Conservation (phyloP, 2,113 vertebrate genomes). For the Myotis davidii region DNA sequence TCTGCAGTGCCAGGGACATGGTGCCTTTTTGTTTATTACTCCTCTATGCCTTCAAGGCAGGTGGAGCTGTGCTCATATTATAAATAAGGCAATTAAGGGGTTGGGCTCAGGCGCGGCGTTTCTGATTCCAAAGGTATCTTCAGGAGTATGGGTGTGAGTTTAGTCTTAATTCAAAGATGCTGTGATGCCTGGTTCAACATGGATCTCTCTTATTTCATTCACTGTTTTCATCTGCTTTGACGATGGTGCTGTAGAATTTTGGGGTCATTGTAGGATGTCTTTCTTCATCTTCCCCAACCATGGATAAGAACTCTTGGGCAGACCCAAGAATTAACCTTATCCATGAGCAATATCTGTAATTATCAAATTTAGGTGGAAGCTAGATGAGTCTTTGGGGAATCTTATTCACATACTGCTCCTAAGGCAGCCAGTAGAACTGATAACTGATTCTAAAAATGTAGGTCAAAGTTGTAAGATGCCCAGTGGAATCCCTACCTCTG, state of each 20-base stretch:
- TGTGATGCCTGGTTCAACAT: neutral
- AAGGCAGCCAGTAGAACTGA: neutral
- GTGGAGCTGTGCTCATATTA: neutral
- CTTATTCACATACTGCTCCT: neutral
- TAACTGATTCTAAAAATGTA: neutral
- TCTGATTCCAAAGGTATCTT: neutral
- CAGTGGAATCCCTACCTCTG: neutral
- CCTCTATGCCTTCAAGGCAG: neutral
- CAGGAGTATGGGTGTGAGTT: neutral
- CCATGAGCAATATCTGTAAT: constrained; percentile 13
- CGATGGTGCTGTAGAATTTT: neutral
- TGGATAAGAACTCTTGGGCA: constrained; percentile 11
- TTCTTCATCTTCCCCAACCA: neutral
- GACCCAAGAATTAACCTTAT: neutral
- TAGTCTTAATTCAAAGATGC: neutral
- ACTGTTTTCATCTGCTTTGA: neutral
- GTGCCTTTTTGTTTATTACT: neutral
- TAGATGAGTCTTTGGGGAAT: neutral
- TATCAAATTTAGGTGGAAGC: neutral
- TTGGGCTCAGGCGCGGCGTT: neutral
- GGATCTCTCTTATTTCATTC: neutral
- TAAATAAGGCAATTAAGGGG: neutral
- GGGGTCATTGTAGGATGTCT: neutral
- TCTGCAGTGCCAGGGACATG: neutral
- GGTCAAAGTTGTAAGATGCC: neutral